Evolutionary conservation across 2,888 invertebrate species (phyloP).

Genomic region (Drosophila merina): DNA sequence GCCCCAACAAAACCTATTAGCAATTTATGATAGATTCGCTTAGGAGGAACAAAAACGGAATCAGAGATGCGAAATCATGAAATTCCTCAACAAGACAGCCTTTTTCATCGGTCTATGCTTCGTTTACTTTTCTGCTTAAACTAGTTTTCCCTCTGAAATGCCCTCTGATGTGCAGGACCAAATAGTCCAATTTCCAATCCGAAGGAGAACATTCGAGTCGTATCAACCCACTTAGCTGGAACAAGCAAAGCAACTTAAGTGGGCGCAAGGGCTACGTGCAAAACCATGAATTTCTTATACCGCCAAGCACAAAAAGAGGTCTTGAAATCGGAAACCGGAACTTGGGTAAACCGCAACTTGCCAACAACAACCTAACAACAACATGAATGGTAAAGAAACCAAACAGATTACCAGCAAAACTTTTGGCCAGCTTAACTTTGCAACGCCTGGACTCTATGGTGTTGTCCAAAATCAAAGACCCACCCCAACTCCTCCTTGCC

Average conservation of each 20-base stretch:
- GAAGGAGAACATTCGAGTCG: slow-evolving; percentile 13
- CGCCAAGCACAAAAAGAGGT: slow-evolving; percentile 52
- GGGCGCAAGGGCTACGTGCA: slow-evolving; percentile 63
- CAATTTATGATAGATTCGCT: slow-evolving; percentile 59
- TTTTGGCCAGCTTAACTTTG: slow-evolving; percentile 57
- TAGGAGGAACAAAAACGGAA: slow-evolving; percentile 18
- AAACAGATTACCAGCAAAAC: slow-evolving; percentile 66
- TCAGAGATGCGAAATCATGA: not conserved
- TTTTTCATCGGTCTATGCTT: too few species aligned
- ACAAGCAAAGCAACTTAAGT: slow-evolving; percentile 71
- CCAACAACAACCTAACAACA: slow-evolving; percentile 34
- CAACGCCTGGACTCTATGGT: slow-evolving; percentile 17
- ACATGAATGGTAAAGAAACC: slow-evolving; percentile 39
- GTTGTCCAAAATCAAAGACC: slow-evolving; percentile 42
- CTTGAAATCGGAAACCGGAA: slow-evolving; percentile 77
- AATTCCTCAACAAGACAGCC: not conserved
- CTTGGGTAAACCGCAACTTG: slow-evolving; percentile 64
- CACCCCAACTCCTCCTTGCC: not conserved
- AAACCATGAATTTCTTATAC: slow-evolving; percentile 74
- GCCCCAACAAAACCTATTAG: slow-evolving; percentile 67
- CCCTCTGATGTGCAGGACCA: not conserved
- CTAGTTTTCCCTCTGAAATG: not conserved
- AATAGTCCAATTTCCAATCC: slow-evolving; percentile 34
- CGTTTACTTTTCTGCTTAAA: not conserved
- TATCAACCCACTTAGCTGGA: slow-evolving; percentile 43